Conservation (phyloP, 2,113 vertebrate genomes). For the Thamnophis sirtalis region DNA sequence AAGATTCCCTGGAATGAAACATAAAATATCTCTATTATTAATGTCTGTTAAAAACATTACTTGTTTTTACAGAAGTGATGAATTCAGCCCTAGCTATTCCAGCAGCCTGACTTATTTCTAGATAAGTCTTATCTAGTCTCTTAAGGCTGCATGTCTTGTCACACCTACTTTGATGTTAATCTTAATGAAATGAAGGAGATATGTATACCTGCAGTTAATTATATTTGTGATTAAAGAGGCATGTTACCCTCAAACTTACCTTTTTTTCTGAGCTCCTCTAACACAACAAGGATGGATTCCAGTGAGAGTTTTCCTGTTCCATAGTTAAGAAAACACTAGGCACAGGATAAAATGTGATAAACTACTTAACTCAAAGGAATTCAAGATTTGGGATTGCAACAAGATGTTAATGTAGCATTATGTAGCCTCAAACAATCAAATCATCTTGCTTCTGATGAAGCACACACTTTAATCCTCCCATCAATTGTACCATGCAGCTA, state of each 20-base stretch:
- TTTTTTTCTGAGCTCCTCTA: slow-evolving; percentile 96
- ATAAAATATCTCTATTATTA: neutral
- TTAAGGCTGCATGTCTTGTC: neutral
- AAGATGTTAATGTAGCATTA: neutral
- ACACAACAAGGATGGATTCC: slow-evolving; percentile 90
- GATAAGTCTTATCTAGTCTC: rapidly evolving
- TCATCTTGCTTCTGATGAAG: neutral
- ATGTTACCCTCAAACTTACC: slow-evolving; percentile 67
- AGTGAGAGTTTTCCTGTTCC: slow-evolving; percentile 86
- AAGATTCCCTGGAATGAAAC: slow-evolving; percentile 81
- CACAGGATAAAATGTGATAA: neutral
- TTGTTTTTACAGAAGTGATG: rapidly evolving
- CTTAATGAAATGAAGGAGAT: neutral
- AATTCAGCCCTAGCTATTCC: rapidly evolving
- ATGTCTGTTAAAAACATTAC: rapidly evolving
- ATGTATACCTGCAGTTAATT: neutral
- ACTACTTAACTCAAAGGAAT: neutral
- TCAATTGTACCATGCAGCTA: neutral
- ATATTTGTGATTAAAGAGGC: too few species aligned
- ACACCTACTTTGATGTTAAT: neutral
- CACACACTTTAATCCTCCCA: neutral
- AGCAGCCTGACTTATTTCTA: rapidly evolving
- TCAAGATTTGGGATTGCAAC: neutral
- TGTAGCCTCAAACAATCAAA: neutral
- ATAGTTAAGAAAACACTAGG: slow-evolving; percentile 68